phyloP scores from a whole-genome alignment of 2,797 vertebrate species.

The Pipistrellus pygmaeus region DNA sequence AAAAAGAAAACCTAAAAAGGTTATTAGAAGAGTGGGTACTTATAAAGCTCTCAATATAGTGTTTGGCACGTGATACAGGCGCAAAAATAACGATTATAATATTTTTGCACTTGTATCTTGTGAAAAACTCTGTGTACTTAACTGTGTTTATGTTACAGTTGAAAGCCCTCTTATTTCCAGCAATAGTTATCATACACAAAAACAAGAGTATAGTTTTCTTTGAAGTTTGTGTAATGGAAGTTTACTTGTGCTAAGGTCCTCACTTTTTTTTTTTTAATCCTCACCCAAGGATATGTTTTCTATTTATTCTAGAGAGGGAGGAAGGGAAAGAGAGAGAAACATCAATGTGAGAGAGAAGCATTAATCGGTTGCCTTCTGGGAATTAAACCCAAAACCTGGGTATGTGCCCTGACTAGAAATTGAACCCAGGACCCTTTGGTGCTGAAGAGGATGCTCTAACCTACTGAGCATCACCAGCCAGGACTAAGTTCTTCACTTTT shows the following conservation, averaged over 20 bases:
- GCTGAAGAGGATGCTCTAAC: neutral
- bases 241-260: neutral
- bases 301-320: neutral
- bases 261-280: neutral
- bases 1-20: neutral
- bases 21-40: neutral
- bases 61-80: neutral
- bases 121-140: neutral
- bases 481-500: neutral
- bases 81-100: neutral
- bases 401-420: neutral
- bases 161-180: slow-evolving; percentile 3
- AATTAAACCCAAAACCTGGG: neutral
- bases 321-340: neutral
- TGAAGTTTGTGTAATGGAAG: neutral
- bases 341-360: neutral
- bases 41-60: neutral
- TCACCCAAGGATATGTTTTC: neutral
- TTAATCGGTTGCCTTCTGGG: neutral
- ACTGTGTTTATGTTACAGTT: neutral
- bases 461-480: neutral
- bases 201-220: neutral
- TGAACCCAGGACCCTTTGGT: neutral
- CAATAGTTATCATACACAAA: neutral
- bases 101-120: too few relatives aligned